phyloP scores from a whole-genome alignment of 2,797 vertebrate species.

The Naso thynnoides region DNA sequence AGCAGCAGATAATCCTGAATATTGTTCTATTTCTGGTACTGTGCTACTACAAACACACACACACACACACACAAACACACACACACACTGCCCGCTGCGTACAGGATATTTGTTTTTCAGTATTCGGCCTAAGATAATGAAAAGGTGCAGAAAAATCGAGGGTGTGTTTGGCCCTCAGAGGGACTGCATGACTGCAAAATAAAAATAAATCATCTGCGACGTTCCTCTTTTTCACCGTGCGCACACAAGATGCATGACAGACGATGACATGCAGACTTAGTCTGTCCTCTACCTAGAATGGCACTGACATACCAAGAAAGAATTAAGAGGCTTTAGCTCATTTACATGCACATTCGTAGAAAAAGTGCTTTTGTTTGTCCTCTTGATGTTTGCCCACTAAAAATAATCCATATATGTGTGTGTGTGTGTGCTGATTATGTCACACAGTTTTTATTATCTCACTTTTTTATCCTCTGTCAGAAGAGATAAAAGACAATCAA shows the following conservation, averaged over 20 bases:
- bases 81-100: not conserved
- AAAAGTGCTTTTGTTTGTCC: not conserved
- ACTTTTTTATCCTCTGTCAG: slow-evolving; percentile 5
- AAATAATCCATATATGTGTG: slow-evolving; percentile 20
- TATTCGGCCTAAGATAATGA: not conserved
- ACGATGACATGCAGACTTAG: slow-evolving; percentile 8
- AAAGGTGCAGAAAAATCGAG: not conserved
- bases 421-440: slow-evolving; percentile 21
- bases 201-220: slow-evolving; percentile 10
- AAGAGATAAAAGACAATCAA: slow-evolving; percentile 14
- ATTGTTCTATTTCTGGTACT: slow-evolving; percentile 47
- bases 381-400: not conserved
- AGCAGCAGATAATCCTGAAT: slow-evolving; percentile 42
- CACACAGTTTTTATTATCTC: slow-evolving; percentile 34
- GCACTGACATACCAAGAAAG: not conserved
- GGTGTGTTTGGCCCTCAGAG: not conserved
- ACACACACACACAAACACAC: slow-evolving; percentile 4
- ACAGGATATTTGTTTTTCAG: slow-evolving; percentile 44
- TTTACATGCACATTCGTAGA: not conserved
- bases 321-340: not conserved
- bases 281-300: slow-evolving; percentile 27
- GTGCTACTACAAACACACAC: not conserved
- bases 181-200: not conserved
- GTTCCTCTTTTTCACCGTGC: slow-evolving; percentile 27
- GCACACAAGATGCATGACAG: slow-evolving; percentile 34